Conservation (phyloP, 2,888 invertebrate genomes). For the Ariolimax columbianus region DNA sequence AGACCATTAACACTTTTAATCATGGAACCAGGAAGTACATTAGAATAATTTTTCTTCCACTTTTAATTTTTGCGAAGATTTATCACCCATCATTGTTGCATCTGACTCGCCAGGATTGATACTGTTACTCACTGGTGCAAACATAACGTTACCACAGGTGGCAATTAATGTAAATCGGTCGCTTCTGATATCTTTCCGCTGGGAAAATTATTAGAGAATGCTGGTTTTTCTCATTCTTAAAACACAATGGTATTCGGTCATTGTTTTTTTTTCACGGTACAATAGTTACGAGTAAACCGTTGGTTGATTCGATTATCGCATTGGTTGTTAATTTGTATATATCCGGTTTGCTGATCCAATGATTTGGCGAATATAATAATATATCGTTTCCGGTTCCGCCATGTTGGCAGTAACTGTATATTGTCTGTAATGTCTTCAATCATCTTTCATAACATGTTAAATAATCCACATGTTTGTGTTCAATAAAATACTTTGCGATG, state of each 20-base stretch:
- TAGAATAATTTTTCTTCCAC: not conserved
- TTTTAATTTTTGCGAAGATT: not conserved
- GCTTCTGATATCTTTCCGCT: not conserved
- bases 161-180: not conserved
- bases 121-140: not conserved
- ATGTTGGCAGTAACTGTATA: no score
- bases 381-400: no score
- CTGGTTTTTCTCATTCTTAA: not conserved
- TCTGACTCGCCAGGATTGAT: not conserved
- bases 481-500: no score
- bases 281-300: not conserved
- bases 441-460: no score
- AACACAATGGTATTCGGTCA: not conserved
- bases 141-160: not conserved
- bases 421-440: no score
- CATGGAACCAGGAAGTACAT: not conserved
- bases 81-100: not conserved
- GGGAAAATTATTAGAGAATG: not conserved
- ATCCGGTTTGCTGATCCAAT: no score
- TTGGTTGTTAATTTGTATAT: no score
- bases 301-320: not conserved
- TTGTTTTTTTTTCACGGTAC: not conserved
- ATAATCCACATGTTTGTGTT: no score
- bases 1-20: not conserved
- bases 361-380: no score